Percentiles rank a stretch among this genome's conserved stretches.
phyloP scores from a whole-genome alignment of 1,140 invertebrate species.

The Drosophila sulfurigaster region DNA sequence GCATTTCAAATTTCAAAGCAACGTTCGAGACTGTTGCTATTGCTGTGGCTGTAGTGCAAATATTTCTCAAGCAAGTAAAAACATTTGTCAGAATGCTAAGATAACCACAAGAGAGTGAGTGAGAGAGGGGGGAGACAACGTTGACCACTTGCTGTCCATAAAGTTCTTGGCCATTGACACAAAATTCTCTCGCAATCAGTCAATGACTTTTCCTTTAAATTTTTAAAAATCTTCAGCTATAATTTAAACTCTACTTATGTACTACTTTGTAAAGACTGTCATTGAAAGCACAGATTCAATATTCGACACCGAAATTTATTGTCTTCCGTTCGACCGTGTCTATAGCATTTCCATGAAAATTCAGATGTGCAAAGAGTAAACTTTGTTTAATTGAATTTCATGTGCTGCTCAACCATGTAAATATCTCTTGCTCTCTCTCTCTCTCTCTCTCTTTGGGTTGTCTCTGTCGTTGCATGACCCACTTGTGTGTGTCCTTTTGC shows the following conservation, averaged over 20 bases:
- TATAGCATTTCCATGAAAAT: constrained; percentile 13
- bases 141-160: constrained; percentile 60
- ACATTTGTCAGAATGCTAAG: constrained; percentile 62
- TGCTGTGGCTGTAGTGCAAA: constrained; percentile 39
- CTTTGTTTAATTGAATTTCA: constrained; percentile 50
- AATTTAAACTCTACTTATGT: background rate
- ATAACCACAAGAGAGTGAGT: background rate
- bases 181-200: constrained; percentile 36
- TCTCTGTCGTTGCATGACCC: constrained; percentile 22
- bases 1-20: constrained; percentile 54
- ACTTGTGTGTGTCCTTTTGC: constrained; percentile 31
- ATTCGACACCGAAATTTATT: background rate
- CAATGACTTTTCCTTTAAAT: constrained; percentile 26
- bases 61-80: constrained; percentile 70
- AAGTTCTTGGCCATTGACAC: constrained; percentile 68
- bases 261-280: background rate
- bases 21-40: constrained; percentile 27
- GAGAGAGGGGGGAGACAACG: constrained; percentile 14
- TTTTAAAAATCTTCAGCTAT: background rate
- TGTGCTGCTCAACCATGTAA: constrained; percentile 39
- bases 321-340: background rate
- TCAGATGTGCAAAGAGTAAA: constrained; percentile 24
- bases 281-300: background rate
- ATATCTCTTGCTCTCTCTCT: constrained; percentile 16
- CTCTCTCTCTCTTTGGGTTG: background rate